Evolutionary conservation across 2,797 vertebrate species (phyloP).

Genomic region (Gymnoscopelus braueri): DNA sequence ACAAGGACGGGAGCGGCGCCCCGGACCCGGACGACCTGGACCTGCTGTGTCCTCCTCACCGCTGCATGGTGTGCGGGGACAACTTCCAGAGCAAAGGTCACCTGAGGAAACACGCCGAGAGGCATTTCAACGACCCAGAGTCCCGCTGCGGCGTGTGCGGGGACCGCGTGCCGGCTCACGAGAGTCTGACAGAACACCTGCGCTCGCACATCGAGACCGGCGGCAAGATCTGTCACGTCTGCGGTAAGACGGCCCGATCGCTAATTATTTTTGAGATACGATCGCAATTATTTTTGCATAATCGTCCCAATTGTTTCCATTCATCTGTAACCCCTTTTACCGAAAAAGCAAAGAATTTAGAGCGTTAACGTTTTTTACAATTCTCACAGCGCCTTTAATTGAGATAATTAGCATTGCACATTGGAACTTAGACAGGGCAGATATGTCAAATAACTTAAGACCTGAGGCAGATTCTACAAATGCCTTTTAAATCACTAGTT

Average conservation of each 20-base stretch:
- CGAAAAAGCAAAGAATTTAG: too few species aligned
- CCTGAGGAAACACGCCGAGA: slow-evolving; percentile 50
- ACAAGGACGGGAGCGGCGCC: not conserved
- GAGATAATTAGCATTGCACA: too few species aligned
- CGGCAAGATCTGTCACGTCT: slow-evolving; percentile 48
- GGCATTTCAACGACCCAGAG: slow-evolving; percentile 29
- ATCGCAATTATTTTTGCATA: too few species aligned
- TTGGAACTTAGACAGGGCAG: too few species aligned
- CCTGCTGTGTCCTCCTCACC: not conserved
- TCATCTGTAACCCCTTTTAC: too few species aligned
- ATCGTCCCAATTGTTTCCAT: too few species aligned
- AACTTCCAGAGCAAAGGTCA: slow-evolving; percentile 39
- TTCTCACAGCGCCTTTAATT: too few species aligned
- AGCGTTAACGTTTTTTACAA: too few species aligned
- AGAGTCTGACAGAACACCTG: slow-evolving; percentile 41
- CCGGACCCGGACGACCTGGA: not conserved
- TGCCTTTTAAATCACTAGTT: too few species aligned
- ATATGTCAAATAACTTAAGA: too few species aligned
- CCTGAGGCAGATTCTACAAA: too few species aligned
- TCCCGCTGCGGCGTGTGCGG: slow-evolving; percentile 50
- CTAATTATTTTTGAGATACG: too few species aligned
- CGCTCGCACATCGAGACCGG: slow-evolving; percentile 38
- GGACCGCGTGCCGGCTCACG: not conserved
- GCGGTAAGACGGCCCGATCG: slow-evolving; percentile 18
- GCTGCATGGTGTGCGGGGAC: slow-evolving; percentile 52